Conservation (phyloP, 2,888 invertebrate species). For the Fabriciana adippe region DNA sequence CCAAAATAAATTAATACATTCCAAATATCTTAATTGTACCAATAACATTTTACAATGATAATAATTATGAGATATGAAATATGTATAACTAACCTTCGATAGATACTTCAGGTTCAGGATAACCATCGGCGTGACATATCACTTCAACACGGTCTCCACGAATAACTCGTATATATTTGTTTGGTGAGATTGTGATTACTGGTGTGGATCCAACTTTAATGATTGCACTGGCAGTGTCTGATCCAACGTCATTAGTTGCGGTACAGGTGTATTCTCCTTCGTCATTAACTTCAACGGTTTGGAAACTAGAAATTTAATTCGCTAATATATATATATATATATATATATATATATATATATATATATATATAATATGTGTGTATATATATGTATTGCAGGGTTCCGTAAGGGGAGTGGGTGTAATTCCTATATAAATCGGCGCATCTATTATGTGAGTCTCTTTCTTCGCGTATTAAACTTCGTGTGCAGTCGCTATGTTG, state of each 20-base stretch:
- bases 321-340: no score
- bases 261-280: conserved; percentile 94
- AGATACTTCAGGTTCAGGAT: conserved; percentile 88
- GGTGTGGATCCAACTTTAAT: conserved; percentile 87
- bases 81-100: conserved; percentile 80
- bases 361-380: no score
- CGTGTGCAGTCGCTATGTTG: no score
- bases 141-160: conserved; percentile 87
- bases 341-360: no score
- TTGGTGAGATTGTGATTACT: conserved; percentile 84
- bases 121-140: conserved; percentile 89
- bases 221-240: conserved; percentile 84
- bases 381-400: no score
- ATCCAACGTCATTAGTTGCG: conserved; percentile 91
- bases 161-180: conserved; percentile 78
- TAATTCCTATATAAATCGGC: no score
- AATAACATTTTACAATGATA: no score
- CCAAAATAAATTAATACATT: no score
- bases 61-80: not conserved
- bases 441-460: no score
- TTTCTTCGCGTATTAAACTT: no score
- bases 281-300: conserved; percentile 87
- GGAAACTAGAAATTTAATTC: conserved; percentile 76
- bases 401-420: no score
- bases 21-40: no score